These are phyloP conservation scores for Ceratina calcarata DNA, from an alignment of 1,140 invertebrate species.

Conservation along the genomic window DNA sequence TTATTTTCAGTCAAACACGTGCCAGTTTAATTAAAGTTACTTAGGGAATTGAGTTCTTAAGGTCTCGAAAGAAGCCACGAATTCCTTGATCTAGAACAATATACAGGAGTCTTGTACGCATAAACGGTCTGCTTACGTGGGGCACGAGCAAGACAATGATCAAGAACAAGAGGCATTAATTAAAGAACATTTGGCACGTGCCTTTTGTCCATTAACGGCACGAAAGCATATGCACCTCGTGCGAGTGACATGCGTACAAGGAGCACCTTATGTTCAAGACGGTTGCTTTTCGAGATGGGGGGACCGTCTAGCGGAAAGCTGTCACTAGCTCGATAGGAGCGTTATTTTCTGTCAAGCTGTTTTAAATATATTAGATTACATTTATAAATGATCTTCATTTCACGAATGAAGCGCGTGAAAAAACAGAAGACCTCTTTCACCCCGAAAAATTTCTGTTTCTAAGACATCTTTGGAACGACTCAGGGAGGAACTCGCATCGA, in stretches of 20 bases:
- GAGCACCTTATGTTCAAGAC: slow-evolving; percentile 60
- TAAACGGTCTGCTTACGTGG: too few relatives aligned
- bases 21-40: too few relatives aligned
- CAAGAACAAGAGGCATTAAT: slow-evolving; percentile 14
- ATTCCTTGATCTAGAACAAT: background rate
- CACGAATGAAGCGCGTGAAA: too few relatives aligned
- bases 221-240: slow-evolving; percentile 30
- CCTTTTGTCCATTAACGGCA: slow-evolving; percentile 12
- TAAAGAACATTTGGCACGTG: slow-evolving; percentile 41
- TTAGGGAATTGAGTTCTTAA: too few relatives aligned
- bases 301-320: slow-evolving; percentile 42
- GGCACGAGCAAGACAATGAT: background rate
- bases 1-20: too few relatives aligned
- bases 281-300: background rate
- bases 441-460: too few relatives aligned
- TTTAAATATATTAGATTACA: too few relatives aligned
- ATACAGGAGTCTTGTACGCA: too few relatives aligned
- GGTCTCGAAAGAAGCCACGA: background rate
- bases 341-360: slow-evolving; percentile 13
- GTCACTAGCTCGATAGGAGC: slow-evolving; percentile 16
- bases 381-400: too few relatives aligned
- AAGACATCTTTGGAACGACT: background rate
- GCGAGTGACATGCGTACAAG: background rate
- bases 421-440: too few relatives aligned
- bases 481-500: background rate